These are phyloP conservation scores for Atopsyche davidsoni DNA, from an alignment of 1,140 invertebrate genomes.

Conservation along the genomic window DNA sequence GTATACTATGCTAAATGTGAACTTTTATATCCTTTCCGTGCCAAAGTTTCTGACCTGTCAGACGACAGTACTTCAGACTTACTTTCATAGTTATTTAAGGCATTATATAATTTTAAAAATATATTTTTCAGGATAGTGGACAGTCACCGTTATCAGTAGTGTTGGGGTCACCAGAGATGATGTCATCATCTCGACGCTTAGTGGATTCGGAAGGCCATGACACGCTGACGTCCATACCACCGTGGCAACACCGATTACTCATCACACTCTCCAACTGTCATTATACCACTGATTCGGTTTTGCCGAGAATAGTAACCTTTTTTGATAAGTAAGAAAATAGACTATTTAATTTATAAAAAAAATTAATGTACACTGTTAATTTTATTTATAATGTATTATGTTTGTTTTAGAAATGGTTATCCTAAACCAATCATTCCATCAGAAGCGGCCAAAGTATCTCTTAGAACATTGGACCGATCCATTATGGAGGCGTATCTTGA, in stretches of 20 bases:
- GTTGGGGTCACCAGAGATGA: conserved; percentile 35
- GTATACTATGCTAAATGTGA: conserved; percentile 1
- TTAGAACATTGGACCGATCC: conserved; percentile 61
- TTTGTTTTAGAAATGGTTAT: conserved; percentile 53
- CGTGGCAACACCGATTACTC: conserved; percentile 74
- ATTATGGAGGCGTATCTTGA: conserved; percentile 82
- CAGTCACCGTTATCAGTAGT: conserved; percentile 38
- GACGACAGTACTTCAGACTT: not conserved
- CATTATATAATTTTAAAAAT: no score
- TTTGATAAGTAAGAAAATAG: conserved; percentile 42
- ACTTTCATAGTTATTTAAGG: not conserved
- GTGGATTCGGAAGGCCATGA: conserved; percentile 47
- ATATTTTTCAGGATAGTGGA: conserved; percentile 23
- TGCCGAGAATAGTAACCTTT: conserved; percentile 63
- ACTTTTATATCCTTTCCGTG: not conserved
- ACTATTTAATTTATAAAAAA: conserved; percentile 3
- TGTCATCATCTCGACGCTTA: conserved; percentile 14
- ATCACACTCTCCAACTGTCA: conserved; percentile 86
- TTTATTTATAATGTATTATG: not conserved
- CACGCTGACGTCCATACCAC: conserved; percentile 45
- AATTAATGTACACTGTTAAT: not conserved
- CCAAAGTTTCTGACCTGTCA: not conserved
- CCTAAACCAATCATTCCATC: conserved; percentile 61
- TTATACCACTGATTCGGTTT: conserved; percentile 68
- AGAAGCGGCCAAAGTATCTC: conserved; percentile 49